Evolutionary conservation across 2,888 invertebrate species (phyloP).

Genomic region (Coecobrya sp.): DNA sequence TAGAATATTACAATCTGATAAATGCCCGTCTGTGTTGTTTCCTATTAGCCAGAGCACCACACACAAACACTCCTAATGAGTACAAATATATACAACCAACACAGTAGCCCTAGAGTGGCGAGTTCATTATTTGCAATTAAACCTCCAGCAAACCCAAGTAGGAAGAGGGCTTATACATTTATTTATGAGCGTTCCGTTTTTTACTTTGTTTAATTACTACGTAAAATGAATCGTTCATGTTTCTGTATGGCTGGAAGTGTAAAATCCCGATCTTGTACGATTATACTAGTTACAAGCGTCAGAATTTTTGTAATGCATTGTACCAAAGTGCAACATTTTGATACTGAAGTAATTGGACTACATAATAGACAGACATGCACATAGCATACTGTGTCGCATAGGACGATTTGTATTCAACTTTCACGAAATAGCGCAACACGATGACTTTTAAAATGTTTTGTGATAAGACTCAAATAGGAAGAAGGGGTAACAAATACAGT

Average conservation of each 20-base stretch:
- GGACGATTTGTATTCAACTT: background rate
- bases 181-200: slow-evolving; percentile 18
- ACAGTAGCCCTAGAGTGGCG: slow-evolving; percentile 50
- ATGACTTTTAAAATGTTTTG: slow-evolving; percentile 33
- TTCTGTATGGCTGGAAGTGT: background rate
- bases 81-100: background rate
- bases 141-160: slow-evolving; percentile 19
- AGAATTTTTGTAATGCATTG: background rate
- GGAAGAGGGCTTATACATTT: slow-evolving; percentile 33
- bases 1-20: slow-evolving; percentile 46
- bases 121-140: slow-evolving; percentile 75
- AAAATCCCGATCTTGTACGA: background rate
- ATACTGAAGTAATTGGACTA: slow-evolving; percentile 7
- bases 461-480: slow-evolving; percentile 7
- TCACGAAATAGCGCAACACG: slow-evolving; percentile 4
- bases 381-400: background rate
- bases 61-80: slow-evolving; percentile 17
- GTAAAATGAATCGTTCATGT: too few species aligned
- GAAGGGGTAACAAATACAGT: background rate
- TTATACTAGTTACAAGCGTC: background rate
- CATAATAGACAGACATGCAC: background rate
- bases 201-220: slow-evolving; percentile 21
- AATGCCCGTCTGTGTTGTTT: slow-evolving; percentile 17
- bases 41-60: slow-evolving; percentile 40
- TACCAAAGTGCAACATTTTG: background rate